A percentile compares a stretch with the other conserved stretches of the same genome.
Evolutionary conservation across 2,888 invertebrate genomes (phyloP).

Genomic region (Dasysyrphus tricinctus): DNA sequence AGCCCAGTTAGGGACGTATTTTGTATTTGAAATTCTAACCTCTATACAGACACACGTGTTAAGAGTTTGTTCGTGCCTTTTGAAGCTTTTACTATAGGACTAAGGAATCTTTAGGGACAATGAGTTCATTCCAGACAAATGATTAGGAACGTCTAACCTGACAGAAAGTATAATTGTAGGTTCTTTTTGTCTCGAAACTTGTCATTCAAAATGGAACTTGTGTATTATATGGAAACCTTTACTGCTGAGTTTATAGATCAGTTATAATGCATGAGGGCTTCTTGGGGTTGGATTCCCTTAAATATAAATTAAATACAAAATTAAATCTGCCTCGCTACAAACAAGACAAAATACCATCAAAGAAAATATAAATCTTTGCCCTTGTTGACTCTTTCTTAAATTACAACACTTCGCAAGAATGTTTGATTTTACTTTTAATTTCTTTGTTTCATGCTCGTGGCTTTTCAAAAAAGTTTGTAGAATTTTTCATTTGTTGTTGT

Average conservation of each 20-base stretch:
- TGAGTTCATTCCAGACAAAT: neutral
- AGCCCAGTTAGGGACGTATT: neutral
- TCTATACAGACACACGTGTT: neutral
- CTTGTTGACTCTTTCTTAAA: conserved; percentile 5
- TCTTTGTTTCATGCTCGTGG: neutral
- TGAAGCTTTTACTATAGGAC: neutral
- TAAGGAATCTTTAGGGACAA: neutral
- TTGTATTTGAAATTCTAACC: neutral
- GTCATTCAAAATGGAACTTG: neutral
- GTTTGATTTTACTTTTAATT: neutral
- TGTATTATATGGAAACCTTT: neutral
- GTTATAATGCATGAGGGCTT: no score
- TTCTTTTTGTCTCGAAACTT: neutral
- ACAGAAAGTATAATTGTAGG: conserved; percentile 1
- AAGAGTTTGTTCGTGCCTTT: neutral
- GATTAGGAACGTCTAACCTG: neutral
- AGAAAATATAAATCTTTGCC: conserved; percentile 1
- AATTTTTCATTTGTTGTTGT: neutral
- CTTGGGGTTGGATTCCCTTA: neutral
- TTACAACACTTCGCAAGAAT: neutral
- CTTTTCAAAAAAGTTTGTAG: conserved; percentile 1
- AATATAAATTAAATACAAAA: neutral
- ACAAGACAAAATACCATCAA: neutral
- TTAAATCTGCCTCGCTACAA: neutral
- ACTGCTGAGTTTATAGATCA: neutral